phyloP scores from a whole-genome alignment of 2,797 vertebrate genomes.

The Schizopygopsis malacanthus region DNA sequence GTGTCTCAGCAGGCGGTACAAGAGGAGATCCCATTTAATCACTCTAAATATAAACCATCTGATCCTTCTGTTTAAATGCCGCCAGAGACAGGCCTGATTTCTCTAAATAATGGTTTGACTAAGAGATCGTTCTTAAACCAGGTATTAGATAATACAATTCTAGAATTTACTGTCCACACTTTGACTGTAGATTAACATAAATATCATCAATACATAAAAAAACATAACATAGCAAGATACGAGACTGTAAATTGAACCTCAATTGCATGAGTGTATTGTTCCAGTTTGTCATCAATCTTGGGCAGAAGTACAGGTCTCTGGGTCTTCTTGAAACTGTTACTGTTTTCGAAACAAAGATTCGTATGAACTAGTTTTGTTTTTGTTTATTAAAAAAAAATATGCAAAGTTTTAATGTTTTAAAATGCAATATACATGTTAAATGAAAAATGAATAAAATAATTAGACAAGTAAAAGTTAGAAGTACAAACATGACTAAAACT shows the following conservation, averaged over 20 bases:
- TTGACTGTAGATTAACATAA: not conserved
- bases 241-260: constrained; percentile 79
- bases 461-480: not conserved
- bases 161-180: not conserved
- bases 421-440: not conserved
- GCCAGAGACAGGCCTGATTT: not conserved
- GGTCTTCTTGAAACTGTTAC: constrained; percentile 91
- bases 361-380: not conserved
- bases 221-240: not conserved
- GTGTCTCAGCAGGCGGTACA: not conserved
- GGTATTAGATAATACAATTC: constrained; percentile 7
- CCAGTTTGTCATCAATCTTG: constrained; percentile 89
- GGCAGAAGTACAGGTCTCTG: constrained; percentile 83
- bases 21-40: not conserved
- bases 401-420: not conserved
- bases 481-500: not conserved
- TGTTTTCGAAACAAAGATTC: constrained; percentile 67
- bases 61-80: not conserved
- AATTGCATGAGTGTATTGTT: constrained; percentile 91
- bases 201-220: not conserved
- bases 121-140: not conserved
- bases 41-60: constrained; percentile 15
- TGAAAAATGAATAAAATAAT: not conserved
- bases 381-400: not conserved
- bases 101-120: not conserved